These are phyloP conservation scores for Pandemis heparana DNA, from an alignment of 2,888 invertebrate genomes.

Conservation along the genomic window DNA sequence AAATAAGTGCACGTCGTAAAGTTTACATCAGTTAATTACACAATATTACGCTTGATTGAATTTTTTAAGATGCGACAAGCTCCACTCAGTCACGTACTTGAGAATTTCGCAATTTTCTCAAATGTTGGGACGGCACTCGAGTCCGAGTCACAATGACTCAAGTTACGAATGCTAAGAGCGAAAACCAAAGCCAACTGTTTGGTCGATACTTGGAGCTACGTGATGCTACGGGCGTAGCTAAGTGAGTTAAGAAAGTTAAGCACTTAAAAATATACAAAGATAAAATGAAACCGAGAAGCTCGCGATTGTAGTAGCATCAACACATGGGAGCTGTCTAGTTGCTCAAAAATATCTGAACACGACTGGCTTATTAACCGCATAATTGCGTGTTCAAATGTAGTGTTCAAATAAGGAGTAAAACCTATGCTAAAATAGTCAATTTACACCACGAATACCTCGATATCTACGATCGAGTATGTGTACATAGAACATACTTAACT, in stretches of 20 bases:
- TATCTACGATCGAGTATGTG: too few species aligned
- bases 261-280: neutral
- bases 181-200: constrained; percentile 43
- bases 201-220: constrained; percentile 54
- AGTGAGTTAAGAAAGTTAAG: neutral
- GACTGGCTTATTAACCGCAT: too few species aligned
- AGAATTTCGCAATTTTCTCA: constrained; percentile 1
- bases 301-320: too few species aligned
- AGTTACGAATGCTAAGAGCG: constrained; percentile 39
- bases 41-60: neutral
- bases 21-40: neutral
- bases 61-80: neutral
- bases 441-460: too few species aligned
- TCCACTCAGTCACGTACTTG: constrained; percentile 9
- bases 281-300: too few species aligned
- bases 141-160: constrained; percentile 2
- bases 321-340: too few species aligned
- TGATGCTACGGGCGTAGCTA: constrained; percentile 43
- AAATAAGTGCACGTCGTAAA: too few species aligned
- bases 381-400: too few species aligned
- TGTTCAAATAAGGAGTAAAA: too few species aligned
- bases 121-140: constrained; percentile 8
- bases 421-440: too few species aligned
- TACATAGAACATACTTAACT: too few species aligned
- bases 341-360: too few species aligned